These are phyloP conservation scores for Delphinapterus leucas DNA, from an alignment of 2,113 vertebrate species.

Conservation along the genomic window DNA sequence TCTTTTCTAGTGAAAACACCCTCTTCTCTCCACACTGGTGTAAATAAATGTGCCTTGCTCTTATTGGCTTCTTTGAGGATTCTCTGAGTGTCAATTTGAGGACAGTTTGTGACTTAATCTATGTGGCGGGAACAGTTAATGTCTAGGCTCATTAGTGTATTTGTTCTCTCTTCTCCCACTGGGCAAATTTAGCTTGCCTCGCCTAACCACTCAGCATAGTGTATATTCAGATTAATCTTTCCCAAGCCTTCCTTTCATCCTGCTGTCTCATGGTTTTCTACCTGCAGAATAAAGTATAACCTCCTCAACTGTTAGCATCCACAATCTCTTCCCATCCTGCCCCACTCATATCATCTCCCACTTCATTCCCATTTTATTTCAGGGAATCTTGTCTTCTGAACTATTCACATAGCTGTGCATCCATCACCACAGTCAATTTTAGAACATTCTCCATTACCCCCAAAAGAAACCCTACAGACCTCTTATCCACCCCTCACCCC, in stretches of 20 bases:
- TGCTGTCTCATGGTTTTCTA: not conserved
- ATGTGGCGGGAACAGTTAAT: not conserved
- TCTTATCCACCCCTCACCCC: not conserved
- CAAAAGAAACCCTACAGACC: not conserved
- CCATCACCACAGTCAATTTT: not conserved
- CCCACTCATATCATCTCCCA: not conserved
- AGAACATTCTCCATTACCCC: not conserved
- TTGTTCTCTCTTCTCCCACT: slow-evolving; percentile 21
- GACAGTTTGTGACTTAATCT: slow-evolving; percentile 18
- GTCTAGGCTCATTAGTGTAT: not conserved
- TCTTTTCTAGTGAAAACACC: not conserved
- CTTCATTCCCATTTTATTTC: not conserved
- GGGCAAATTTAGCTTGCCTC: not conserved
- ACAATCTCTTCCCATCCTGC: not conserved
- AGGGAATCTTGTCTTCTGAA: not conserved
- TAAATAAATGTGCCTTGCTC: not conserved
- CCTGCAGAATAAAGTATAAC: not conserved
- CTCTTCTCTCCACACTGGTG: not conserved
- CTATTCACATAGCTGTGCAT: not conserved
- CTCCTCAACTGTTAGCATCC: not conserved
- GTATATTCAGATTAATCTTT: not conserved
- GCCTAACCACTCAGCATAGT: not conserved
- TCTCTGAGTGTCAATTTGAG: not conserved
- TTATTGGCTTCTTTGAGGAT: not conserved
- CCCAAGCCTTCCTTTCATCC: not conserved